Conservation (phyloP, 1,140 invertebrate genomes). For the Hylyphantes graminicola region DNA sequence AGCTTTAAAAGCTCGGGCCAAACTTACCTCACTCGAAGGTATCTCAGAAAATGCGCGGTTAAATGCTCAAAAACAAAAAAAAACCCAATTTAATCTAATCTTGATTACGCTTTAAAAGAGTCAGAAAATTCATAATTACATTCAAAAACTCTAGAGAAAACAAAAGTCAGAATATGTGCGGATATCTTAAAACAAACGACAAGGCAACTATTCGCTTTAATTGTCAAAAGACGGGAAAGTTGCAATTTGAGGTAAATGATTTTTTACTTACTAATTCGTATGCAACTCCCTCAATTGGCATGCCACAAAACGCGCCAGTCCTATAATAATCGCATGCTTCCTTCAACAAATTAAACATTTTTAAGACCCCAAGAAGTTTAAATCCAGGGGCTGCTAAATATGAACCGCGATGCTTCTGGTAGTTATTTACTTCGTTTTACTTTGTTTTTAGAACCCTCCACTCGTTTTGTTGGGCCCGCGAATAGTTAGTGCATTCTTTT, state of each 20-base stretch:
- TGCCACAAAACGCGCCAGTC: conserved; percentile 8
- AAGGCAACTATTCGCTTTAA: conserved; percentile 32
- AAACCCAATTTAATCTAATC: no score
- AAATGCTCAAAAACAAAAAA: no score
- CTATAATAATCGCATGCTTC: no score
- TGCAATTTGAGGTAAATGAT: neutral
- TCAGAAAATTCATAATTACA: no score
- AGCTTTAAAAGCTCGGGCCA: no score
- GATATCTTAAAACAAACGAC: neutral
- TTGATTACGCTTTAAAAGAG: no score
- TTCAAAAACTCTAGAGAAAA: no score
- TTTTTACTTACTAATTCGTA: neutral
- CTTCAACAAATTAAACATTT: conserved; percentile 44
- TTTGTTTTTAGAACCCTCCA: conserved; percentile 24
- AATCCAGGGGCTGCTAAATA: conserved; percentile 40
- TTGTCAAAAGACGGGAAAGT: conserved; percentile 1
- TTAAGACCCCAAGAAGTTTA: conserved; percentile 29
- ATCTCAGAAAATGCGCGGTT: no score
- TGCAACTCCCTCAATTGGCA: conserved; percentile 14
- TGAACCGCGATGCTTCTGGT: conserved; percentile 22
- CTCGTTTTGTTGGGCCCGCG: neutral
- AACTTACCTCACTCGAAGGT: no score
- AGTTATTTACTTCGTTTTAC: conserved; percentile 31
- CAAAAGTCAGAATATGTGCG: no score
- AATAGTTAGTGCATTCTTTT: conserved; percentile 59